These are phyloP conservation scores for Priapulus caudatus DNA, from an alignment of 2,888 invertebrate species.

Conservation along the genomic window DNA sequence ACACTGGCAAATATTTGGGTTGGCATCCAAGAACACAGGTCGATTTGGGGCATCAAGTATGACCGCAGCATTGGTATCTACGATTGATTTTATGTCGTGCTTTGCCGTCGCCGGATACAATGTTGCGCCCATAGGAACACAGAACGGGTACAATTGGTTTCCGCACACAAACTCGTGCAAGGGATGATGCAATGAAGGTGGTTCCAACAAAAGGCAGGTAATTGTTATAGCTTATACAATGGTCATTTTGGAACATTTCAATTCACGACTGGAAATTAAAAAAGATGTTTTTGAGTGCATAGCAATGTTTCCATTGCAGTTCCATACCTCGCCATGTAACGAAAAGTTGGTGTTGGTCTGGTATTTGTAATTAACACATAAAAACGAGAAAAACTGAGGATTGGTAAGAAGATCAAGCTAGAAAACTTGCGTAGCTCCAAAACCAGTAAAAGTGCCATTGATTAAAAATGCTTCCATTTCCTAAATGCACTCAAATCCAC, in stretches of 20 bases:
- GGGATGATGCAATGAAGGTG: constrained; percentile 99
- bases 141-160: constrained; percentile 87
- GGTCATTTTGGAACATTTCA: no score
- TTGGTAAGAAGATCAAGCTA: no score
- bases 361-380: no score
- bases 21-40: constrained; percentile 99
- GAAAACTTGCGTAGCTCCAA: no score
- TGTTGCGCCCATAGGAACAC: constrained; percentile 83
- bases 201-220: constrained; percentile 88
- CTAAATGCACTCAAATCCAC: no score
- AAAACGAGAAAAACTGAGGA: no score
- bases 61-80: constrained; percentile 97
- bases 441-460: no score
- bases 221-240: no score
- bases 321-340: not conserved
- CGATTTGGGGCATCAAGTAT: constrained; percentile 95
- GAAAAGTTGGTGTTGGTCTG: not conserved
- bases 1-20: constrained; percentile 91
- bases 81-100: constrained; percentile 96
- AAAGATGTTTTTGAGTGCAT: constrained; percentile 2
- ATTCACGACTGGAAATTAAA: no score
- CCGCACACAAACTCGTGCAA: constrained; percentile 79
- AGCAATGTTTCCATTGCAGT: constrained; percentile 11
- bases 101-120: constrained; percentile 96
- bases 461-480: no score